Evolutionary conservation across 1,140 invertebrate genomes (phyloP), one percentile per base, ranked within the genome.

Genomic region (Drosophila nannoptera): DNA sequence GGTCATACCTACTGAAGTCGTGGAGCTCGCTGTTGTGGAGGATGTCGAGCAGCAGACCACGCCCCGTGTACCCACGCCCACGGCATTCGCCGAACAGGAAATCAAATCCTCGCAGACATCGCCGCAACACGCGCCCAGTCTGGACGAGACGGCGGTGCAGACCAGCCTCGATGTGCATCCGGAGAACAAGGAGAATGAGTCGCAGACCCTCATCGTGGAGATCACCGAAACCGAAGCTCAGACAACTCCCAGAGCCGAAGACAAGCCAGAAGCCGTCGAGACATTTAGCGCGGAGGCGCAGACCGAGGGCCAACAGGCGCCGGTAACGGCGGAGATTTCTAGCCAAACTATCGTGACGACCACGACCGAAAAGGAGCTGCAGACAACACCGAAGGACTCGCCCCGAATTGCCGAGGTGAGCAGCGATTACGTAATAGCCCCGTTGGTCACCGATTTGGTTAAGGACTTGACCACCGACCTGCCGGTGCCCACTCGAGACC

Each of bases 51-150:
- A 89, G 33, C 91, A 92, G 81, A 92, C 91, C 0, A 90, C 90
- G 7, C 91, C 88, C 14, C 77, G 84, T 31, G 69, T 22, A 5
- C 63, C 81, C 4, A 72, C 83, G 5, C 76, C 82, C 3, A 16
- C 45, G 2, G 31, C 52, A 56, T 22, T 7, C 32, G 35, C 29
- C 3, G 74, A 84, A n/a, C 84, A 62, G 12, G 90, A 92, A 60
- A 91, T 91, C 32, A 91, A 91, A 66, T 92, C 92, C 8, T 87
- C 92, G 14, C 93, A 94, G 89, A 94, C 93, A 14, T 91, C 92
- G 5, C 92, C 92, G 4, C 92, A 93, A 78, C 77, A 90, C 64
- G 78, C 82, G 11, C 87, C 83, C 4, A 78, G 84, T 40, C 87
- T 90, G 11, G 75, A 82, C 49, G 90, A 91, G 69, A 89, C 74